Conservation (phyloP, 2,797 vertebrate genomes). For the Enteromius afrohamiltoni region DNA sequence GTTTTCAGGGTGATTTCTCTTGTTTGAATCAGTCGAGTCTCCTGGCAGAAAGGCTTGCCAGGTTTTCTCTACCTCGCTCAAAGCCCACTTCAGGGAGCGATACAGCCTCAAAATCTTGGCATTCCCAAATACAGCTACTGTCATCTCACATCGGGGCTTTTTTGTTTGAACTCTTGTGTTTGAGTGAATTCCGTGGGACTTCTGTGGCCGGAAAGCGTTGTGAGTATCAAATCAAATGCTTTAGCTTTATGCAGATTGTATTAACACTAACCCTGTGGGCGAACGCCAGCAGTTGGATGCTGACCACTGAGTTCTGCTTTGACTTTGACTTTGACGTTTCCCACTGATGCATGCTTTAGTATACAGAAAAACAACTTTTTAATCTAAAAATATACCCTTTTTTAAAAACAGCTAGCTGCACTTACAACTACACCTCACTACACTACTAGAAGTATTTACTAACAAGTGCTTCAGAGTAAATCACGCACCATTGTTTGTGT, state of each 20-base stretch:
- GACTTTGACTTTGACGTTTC: conserved; percentile 48
- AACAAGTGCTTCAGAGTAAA: neutral
- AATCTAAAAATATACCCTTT: neutral
- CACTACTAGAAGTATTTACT: no score
- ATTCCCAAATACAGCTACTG: neutral
- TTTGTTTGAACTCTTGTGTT: conserved; percentile 4
- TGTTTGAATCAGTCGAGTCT: conserved; percentile 39
- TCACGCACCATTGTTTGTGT: neutral
- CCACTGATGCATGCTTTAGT: conserved; percentile 55
- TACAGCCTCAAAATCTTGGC: conserved; percentile 25
- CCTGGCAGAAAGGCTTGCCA: conserved; percentile 11
- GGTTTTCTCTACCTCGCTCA: conserved; percentile 19
- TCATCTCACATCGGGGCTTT: conserved; percentile 8
- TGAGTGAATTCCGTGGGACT: conserved; percentile 11
- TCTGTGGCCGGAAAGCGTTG: conserved; percentile 1
- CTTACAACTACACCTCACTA: neutral
- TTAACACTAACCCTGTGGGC: conserved; percentile 48
- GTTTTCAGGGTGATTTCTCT: conserved; percentile 10
- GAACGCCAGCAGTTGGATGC: conserved; percentile 49
- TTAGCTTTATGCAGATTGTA: conserved; percentile 56
- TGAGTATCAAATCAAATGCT: conserved; percentile 37
- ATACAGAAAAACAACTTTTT: neutral
- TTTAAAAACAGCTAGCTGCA: neutral
- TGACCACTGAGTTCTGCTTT: conserved; percentile 58
- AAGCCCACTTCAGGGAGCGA: conserved; percentile 29